Conservation (phyloP, 2,113 vertebrate genomes). For the Bubo bubo region DNA sequence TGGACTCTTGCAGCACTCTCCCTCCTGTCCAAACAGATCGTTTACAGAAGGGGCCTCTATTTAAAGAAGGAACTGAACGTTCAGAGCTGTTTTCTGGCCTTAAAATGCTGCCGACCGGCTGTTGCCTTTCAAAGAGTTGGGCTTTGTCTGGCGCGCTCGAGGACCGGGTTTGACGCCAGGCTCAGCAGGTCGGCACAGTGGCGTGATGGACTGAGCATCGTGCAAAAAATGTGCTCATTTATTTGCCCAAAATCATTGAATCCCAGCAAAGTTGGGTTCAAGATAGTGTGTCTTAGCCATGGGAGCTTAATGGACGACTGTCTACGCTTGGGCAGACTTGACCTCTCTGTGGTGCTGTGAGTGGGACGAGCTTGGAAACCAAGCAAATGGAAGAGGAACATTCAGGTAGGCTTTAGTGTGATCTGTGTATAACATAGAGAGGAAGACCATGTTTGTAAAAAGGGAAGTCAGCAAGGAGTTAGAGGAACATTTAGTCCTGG, state of each 20-base stretch:
- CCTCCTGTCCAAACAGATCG: slow-evolving; percentile 67
- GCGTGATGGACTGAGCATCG: neutral
- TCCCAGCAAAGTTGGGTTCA: neutral
- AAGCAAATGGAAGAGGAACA: neutral
- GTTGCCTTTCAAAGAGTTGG: neutral
- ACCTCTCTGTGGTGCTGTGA: neutral
- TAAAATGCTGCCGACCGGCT: slow-evolving; percentile 17
- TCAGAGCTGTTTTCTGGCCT: slow-evolving; percentile 56
- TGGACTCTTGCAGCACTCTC: slow-evolving; percentile 55
- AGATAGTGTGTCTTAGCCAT: accelerated
- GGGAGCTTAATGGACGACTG: neutral
- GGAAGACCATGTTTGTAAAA: neutral
- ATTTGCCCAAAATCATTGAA: neutral
- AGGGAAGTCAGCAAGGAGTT: neutral
- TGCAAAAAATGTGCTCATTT: neutral
- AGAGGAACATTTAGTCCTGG: neutral
- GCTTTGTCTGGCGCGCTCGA: neutral
- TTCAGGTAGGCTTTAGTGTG: neutral
- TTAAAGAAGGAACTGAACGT: slow-evolving; percentile 64
- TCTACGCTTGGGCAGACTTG: neutral
- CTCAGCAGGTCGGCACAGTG: neutral
- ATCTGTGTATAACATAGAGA: neutral
- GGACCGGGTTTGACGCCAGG: neutral
- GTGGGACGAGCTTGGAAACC: neutral
- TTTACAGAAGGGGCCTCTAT: slow-evolving; percentile 69